A percentile compares a stretch with the other conserved stretches of the same genome.
Conservation (phyloP, 1,140 invertebrate genomes). For the Diorhabda elongata region DNA sequence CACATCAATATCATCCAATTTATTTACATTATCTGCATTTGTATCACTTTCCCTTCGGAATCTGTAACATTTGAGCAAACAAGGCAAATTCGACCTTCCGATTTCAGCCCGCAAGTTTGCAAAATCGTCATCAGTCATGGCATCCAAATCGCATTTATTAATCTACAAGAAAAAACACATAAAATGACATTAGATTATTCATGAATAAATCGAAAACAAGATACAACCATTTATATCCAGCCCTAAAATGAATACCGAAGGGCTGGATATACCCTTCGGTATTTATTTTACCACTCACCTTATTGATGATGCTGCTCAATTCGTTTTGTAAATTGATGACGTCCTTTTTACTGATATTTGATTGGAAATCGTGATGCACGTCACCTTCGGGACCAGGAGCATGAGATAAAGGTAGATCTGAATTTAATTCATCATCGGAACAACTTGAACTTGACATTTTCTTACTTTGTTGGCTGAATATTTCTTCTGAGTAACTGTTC, state of each 20-base stretch:
- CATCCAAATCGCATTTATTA: constrained; percentile 26
- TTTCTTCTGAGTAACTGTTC: constrained; percentile 60
- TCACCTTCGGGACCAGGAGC: constrained; percentile 34
- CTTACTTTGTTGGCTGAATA: constrained; percentile 65
- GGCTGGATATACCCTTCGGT: neutral
- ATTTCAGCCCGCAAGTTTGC: constrained; percentile 31
- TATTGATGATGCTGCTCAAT: constrained; percentile 22
- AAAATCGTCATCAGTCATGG: constrained; percentile 30
- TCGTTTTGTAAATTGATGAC: constrained; percentile 29
- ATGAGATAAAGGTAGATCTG: constrained; percentile 22
- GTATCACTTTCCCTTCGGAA: neutral
- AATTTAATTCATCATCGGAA: constrained; percentile 39
- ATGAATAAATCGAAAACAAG: too few species aligned
- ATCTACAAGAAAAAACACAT: neutral
- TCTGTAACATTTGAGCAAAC: constrained; percentile 29
- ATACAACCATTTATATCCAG: too few species aligned
- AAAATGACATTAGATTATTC: too few species aligned
- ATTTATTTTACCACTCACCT: neutral
- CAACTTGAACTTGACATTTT: constrained; percentile 51
- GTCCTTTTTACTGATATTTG: constrained; percentile 31
- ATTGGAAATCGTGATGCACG: constrained; percentile 17
- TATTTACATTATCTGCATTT: constrained; percentile 46
- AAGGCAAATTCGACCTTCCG: constrained; percentile 27
- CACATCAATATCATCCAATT: constrained; percentile 41
- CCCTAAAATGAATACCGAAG: too few species aligned